These are phyloP conservation scores for Scophthalmus maximus DNA, from an alignment of 2,113 vertebrate species.

Conservation along the genomic window DNA sequence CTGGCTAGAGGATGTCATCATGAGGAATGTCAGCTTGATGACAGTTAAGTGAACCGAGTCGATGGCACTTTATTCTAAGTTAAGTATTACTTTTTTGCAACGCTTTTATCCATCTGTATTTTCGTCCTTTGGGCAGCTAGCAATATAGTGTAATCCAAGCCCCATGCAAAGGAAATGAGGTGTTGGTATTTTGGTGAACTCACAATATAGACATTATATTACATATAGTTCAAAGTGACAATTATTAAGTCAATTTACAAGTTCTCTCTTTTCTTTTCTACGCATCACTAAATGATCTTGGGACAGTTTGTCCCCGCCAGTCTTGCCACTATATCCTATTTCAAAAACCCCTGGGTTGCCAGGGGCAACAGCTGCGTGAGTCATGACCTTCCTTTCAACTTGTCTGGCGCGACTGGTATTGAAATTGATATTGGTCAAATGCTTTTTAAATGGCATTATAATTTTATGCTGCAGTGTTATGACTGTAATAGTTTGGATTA, in stretches of 20 bases:
- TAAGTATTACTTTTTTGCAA: not conserved
- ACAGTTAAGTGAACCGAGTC: not conserved
- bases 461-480: slow-evolving; percentile 18
- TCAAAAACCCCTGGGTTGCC: not conserved
- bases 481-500: slow-evolving; percentile 39
- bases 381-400: slow-evolving; percentile 20
- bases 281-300: not conserved
- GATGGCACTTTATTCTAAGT: too few relatives aligned
- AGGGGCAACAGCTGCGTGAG: slow-evolving; percentile 14
- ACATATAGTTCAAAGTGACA: not conserved
- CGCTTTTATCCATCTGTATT: not conserved
- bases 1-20: not conserved
- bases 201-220: too few relatives aligned
- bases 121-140: not conserved
- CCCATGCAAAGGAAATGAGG: not conserved
- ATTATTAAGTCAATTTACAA: not conserved
- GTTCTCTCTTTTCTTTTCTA: not conserved
- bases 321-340: not conserved
- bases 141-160: not conserved
- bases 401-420: slow-evolving; percentile 3
- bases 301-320: not conserved
- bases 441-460: slow-evolving; percentile 24
- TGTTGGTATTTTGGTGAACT: not conserved
- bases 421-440: slow-evolving; percentile 7
- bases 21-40: not conserved